Conservation (phyloP, 2,113 vertebrate genomes). For the Acrocephalus arundinaceus region DNA sequence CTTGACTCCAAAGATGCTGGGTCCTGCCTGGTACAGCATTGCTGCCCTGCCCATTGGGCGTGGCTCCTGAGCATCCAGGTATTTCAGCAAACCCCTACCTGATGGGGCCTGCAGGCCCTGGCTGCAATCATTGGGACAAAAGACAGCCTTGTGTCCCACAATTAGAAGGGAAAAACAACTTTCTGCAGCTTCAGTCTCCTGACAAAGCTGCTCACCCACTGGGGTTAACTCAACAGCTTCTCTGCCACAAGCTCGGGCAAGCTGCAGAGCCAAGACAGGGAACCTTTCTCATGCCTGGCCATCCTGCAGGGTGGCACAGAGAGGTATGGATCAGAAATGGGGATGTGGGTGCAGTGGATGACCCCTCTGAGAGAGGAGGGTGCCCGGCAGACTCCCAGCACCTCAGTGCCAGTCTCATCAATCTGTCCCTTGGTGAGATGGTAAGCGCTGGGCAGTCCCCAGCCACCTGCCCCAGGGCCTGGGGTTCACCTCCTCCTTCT, state of each 20-base stretch:
- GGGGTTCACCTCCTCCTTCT: background rate
- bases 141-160: background rate
- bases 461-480: rapidly evolving
- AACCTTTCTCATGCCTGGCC: rapidly evolving
- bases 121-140: background rate
- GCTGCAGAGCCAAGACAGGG: background rate
- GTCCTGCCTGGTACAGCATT: background rate
- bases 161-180: background rate
- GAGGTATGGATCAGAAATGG: rapidly evolving
- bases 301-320: background rate
- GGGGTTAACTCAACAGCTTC: background rate
- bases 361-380: background rate
- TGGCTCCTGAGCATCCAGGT: background rate
- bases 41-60: background rate
- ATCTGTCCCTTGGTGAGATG: rapidly evolving
- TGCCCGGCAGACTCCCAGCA: rapidly evolving
- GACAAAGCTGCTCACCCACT: background rate
- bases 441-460: background rate
- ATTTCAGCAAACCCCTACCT: background rate
- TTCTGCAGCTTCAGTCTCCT: background rate
- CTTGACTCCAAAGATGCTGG: background rate
- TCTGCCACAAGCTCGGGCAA: background rate
- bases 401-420: rapidly evolving
- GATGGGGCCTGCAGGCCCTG: background rate
- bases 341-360: background rate